Conservation (phyloP, 2,888 invertebrate genomes). For the Cosmia trapezina region DNA sequence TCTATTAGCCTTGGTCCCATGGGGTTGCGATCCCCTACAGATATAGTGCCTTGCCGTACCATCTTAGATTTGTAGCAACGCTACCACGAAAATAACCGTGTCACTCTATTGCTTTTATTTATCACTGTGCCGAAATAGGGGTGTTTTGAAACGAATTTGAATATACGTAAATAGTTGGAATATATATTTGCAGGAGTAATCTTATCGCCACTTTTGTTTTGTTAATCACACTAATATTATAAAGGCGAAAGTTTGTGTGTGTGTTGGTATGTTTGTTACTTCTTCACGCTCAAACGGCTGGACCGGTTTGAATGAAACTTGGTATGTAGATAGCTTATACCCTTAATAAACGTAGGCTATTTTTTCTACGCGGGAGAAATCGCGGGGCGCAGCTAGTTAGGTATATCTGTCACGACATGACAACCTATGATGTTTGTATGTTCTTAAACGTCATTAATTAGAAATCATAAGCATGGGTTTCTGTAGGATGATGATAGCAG, state of each 20-base stretch:
- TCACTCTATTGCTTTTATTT: conserved; percentile 71
- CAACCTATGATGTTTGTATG: background rate
- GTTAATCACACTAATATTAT: background rate
- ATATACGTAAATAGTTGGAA: conserved; percentile 15
- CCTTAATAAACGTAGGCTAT: too few species aligned
- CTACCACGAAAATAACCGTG: conserved; percentile 77
- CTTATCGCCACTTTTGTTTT: background rate
- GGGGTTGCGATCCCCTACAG: conserved; percentile 67
- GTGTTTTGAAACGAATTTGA: conserved; percentile 65
- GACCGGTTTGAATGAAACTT: too few species aligned
- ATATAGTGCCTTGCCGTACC: conserved; percentile 88
- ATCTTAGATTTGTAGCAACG: conserved; percentile 87
- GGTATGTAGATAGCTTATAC: too few species aligned
- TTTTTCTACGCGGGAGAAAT: too few species aligned
- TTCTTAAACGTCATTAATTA: background rate
- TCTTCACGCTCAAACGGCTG: too few species aligned
- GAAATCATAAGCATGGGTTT: too few species aligned
- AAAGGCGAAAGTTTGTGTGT: too few species aligned
- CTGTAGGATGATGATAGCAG: too few species aligned
- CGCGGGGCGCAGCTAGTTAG: too few species aligned
- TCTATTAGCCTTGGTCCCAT: conserved; percentile 68
- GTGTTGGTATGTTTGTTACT: too few species aligned
- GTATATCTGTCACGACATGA: background rate
- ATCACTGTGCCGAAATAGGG: conserved; percentile 73
- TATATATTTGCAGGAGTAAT: background rate